phyloP scores from a whole-genome alignment of 2,888 invertebrate species.

The Fragum whitleyi region DNA sequence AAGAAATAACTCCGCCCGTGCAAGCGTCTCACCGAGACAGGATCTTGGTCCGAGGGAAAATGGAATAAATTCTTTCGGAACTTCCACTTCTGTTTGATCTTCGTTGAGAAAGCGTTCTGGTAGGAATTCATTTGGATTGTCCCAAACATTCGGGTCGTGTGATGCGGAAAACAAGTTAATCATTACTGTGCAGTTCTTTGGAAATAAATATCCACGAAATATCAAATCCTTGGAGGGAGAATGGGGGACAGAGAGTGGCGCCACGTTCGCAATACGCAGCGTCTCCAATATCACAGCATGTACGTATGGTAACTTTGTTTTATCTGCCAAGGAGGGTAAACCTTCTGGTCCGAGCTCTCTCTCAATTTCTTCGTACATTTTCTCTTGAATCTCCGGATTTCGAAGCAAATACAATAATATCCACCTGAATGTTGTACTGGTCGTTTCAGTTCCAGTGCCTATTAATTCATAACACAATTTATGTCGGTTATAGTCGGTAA shows the following conservation, averaged over 20 bases:
- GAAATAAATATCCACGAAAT: not conserved
- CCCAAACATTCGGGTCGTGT: no score
- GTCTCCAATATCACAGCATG: conserved; percentile 31
- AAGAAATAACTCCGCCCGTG: not conserved
- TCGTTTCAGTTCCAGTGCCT: no score
- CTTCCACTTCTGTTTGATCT: no score
- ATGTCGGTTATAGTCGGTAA: not conserved
- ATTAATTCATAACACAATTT: conserved; percentile 11
- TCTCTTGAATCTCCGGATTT: no score
- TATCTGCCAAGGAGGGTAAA: not conserved
- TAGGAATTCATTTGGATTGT: no score
- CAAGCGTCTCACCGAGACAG: no score
- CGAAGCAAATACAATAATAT: conserved; percentile 25
- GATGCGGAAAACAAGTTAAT: not conserved
- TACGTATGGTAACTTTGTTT: conserved; percentile 26
- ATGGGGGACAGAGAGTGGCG: not conserved
- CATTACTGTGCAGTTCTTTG: not conserved
- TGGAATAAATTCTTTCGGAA: no score
- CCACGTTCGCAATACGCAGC: conserved; percentile 9
- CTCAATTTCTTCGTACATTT: no score
- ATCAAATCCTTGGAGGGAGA: not conserved
- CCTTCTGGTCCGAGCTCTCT: not conserved
- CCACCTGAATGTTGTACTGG: conserved; percentile 15
- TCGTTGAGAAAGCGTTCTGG: no score
- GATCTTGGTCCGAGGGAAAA: no score